A percentile compares a stretch with the other conserved stretches of the same genome.
These are phyloP conservation scores for Cottus gobio DNA, from an alignment of 2,113 vertebrate genomes.

Conservation along the genomic window DNA sequence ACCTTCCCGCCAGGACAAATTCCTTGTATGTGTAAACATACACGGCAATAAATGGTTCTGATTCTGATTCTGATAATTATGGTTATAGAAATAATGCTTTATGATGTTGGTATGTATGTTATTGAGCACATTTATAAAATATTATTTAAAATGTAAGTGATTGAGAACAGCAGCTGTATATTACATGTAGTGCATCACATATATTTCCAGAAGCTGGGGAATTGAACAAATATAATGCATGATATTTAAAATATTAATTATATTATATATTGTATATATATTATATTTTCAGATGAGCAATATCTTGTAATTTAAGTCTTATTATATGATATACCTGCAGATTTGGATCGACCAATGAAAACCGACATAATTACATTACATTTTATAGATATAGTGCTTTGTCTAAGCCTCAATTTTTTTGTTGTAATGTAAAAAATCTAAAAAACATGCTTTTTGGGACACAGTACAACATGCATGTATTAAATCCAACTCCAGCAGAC, in stretches of 20 bases:
- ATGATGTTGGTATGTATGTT: no score
- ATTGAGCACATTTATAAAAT: not conserved
- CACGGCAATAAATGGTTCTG: no score
- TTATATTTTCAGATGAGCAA: not conserved
- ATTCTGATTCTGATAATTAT: no score
- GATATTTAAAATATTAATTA: no score
- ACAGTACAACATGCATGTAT: not conserved
- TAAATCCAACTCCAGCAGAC: not conserved
- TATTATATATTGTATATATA: no score
- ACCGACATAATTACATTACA: not conserved
- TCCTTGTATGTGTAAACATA: no score
- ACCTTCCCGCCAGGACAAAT: no score
- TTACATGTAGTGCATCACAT: not conserved
- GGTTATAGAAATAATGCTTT: not conserved
- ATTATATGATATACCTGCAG: no score
- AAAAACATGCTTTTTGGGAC: not conserved
- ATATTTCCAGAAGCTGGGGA: not conserved
- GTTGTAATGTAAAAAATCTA: not conserved
- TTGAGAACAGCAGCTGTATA: not conserved
- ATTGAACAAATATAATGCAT: not conserved
- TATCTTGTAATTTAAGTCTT: not conserved
- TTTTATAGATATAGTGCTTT: not conserved
- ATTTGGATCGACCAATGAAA: not conserved
- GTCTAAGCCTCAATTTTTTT: not conserved
- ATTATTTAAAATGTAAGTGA: not conserved